These are phyloP conservation scores for Lycia hirtaria DNA, from an alignment of 2,888 invertebrate genomes.

Conservation along the genomic window DNA sequence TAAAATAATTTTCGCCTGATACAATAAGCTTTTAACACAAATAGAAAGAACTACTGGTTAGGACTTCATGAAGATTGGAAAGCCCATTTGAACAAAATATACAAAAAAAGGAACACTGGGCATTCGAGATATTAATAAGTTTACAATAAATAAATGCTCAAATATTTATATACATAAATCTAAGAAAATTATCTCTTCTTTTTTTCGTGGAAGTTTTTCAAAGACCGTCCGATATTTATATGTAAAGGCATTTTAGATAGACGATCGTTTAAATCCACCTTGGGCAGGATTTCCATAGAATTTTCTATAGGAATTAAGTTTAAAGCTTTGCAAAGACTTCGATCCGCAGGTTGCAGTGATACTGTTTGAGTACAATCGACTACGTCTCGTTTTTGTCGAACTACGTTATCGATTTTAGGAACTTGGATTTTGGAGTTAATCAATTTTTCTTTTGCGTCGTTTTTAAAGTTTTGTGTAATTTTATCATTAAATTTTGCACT, in stretches of 20 bases:
- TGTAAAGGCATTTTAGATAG: conserved; percentile 60
- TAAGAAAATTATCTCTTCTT: conserved; percentile 44
- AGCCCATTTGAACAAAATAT: neutral
- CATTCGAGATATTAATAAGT: conserved; percentile 21
- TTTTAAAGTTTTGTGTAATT: conserved; percentile 6
- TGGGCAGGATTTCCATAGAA: conserved; percentile 47
- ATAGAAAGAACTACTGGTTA: too few species aligned
- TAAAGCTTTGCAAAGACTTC: conserved; percentile 62
- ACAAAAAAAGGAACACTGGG: conserved; percentile 20
- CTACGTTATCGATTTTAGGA: conserved; percentile 5
- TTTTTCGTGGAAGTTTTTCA: conserved; percentile 65
- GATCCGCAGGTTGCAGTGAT: conserved; percentile 58
- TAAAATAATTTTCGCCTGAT: too few species aligned
- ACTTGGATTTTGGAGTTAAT: neutral
- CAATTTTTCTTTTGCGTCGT: neutral
- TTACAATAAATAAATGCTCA: conserved; percentile 47
- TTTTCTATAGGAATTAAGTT: conserved; percentile 24
- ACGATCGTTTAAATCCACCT: conserved; percentile 58
- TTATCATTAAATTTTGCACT: conserved; percentile 18
- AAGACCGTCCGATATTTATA: conserved; percentile 57
- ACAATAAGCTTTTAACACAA: too few species aligned
- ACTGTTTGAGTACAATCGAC: conserved; percentile 65
- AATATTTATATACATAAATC: conserved; percentile 4
- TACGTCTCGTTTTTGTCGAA: conserved; percentile 68
- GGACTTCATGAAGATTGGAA: too few species aligned